These are phyloP conservation scores for Pseudachorutes palmiensis DNA, from an alignment of 1,140 invertebrate genomes.

Conservation along the genomic window DNA sequence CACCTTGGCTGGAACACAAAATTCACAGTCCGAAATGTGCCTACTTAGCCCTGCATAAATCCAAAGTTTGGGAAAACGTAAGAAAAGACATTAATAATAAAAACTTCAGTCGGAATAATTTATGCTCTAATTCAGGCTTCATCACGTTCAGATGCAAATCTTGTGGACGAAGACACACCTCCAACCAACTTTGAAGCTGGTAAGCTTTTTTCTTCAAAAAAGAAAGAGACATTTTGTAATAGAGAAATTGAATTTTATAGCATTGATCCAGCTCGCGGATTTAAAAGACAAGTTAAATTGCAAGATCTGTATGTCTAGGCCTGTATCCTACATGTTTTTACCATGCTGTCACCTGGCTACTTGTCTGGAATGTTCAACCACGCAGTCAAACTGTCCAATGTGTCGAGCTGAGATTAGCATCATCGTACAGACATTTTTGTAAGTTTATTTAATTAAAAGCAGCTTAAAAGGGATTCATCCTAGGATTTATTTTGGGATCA, in stretches of 20 bases:
- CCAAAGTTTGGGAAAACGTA: not conserved
- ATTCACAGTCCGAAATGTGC: not conserved
- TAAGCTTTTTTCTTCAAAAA: not conserved
- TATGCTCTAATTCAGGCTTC: no score
- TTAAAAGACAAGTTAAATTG: not conserved
- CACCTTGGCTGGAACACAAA: not conserved
- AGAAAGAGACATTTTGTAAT: not conserved
- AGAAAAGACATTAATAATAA: not conserved
- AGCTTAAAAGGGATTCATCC: not conserved
- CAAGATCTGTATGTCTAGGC: not conserved
- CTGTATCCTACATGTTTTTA: not conserved
- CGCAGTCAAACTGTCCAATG: not conserved
- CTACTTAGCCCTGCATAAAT: not conserved
- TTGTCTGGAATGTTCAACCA: not conserved
- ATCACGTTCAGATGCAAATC: no score
- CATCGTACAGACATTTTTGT: not conserved
- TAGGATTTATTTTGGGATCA: not conserved
- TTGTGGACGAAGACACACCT: no score
- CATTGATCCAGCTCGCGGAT: not conserved
- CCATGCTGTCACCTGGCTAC: constrained; percentile 2
- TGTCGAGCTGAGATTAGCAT: not conserved
- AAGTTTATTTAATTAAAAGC: not conserved
- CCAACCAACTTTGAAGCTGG: not conserved
- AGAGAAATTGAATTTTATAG: not conserved
- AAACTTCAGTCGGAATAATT: not conserved